Evolutionary conservation across 2,113 vertebrate species (phyloP).

Genomic region (Nannospalax galili): DNA sequence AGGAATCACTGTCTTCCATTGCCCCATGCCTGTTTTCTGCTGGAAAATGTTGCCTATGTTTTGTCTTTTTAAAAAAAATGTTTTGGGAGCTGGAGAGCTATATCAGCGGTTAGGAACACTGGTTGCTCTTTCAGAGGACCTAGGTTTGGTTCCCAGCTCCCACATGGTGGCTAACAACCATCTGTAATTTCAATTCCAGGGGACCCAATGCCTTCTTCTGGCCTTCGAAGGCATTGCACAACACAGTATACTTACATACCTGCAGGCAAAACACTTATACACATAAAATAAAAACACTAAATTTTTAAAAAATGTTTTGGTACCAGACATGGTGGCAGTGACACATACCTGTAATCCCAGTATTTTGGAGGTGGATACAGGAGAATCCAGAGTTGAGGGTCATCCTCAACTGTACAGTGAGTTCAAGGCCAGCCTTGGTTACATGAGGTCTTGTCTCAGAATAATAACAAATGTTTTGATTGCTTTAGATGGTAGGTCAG

Average conservation of each 20-base stretch:
- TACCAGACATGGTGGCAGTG: neutral
- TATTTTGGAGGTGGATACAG: too few relatives aligned
- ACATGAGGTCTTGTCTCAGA: neutral
- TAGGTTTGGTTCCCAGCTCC: too few relatives aligned
- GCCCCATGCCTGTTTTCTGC: neutral
- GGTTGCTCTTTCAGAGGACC: too few relatives aligned
- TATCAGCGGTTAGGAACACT: too few relatives aligned
- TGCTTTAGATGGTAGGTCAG: slow-evolving; percentile 24
- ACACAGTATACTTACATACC: too few relatives aligned
- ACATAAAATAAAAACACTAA: too few relatives aligned
- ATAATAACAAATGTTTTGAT: neutral
- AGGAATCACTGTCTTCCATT: neutral
- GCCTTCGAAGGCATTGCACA: too few relatives aligned
- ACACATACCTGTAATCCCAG: neutral
- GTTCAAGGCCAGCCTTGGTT: neutral
- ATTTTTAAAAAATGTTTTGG: neutral
- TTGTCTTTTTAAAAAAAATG: slow-evolving; percentile 2
- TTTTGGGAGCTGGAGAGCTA: too few relatives aligned
- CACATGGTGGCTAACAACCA: too few relatives aligned
- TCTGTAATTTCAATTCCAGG: too few relatives aligned
- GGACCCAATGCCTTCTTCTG: too few relatives aligned
- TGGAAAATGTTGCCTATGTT: neutral
- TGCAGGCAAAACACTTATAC: too few relatives aligned
- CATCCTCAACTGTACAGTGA: neutral
- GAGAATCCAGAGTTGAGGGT: neutral